phyloP scores from a whole-genome alignment of 2,113 vertebrate species.

The Bubo bubo region DNA sequence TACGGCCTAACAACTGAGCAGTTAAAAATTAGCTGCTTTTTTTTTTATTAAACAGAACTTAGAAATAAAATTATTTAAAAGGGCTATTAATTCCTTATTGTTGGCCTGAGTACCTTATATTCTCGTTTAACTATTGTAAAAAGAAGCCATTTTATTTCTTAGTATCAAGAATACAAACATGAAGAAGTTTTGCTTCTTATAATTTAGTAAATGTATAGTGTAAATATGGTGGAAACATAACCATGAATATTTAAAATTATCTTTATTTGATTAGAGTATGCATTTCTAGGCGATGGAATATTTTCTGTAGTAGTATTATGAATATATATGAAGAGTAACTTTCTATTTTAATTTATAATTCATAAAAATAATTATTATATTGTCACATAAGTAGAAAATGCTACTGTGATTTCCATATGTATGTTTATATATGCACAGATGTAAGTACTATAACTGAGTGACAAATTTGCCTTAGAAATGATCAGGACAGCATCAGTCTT shows the following conservation, averaged over 20 bases:
- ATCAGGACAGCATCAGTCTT: background rate
- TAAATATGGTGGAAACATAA: background rate
- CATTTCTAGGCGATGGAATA: background rate
- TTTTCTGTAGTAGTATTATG: background rate
- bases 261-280: background rate
- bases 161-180: background rate
- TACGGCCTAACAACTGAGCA: background rate
- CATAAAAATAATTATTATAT: background rate
- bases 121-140: background rate
- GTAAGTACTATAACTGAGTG: background rate
- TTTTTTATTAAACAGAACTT: background rate
- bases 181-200: background rate
- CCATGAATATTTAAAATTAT: background rate
- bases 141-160: background rate
- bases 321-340: background rate
- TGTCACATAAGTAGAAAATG: background rate
- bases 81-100: background rate
- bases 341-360: background rate
- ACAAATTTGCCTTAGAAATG: background rate
- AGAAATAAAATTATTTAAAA: background rate
- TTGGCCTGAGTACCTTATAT: background rate
- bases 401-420: background rate
- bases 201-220: background rate
- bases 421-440: background rate
- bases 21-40: background rate